Evolutionary conservation across 2,888 invertebrate species (phyloP), one percentile per base, ranked within the genome.

Genomic region (Drosophila rellima): DNA sequence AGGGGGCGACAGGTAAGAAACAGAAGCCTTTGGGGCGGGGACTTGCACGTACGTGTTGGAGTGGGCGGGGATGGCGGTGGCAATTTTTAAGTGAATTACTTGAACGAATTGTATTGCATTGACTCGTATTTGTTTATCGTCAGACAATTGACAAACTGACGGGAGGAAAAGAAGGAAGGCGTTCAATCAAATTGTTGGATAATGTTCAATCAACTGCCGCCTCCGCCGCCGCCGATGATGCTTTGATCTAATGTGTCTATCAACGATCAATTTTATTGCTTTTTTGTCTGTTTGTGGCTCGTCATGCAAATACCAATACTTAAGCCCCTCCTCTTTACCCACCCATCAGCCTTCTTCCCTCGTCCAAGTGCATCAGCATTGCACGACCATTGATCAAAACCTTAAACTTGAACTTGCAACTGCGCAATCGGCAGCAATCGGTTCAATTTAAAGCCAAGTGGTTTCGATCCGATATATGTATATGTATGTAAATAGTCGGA

Each of bases 381-480:
- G 44, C 54, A 62, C 50, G 51, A 57, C n/a, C 57, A 29, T 31
- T 45, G 40, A 59, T 39, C 10, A 39, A 48, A 23, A 60, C 84
- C 87, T 80, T 78, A 62, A 82, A 87, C 83, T 84, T 83, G 84
- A 83, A 82, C 82, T 76, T 55, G 66, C 67, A 54, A 59, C 56
- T 11, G 60, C 18, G n/a, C 33, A 39, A 42, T 17, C 48, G 29
- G 20, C 44, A 44, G 6, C 50, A 15, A 52, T 40, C 64, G 29
- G 50, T 33, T 78, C 47, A 68, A 68, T 64, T 67, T 71, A 50
- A 26, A 45, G 8, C 15, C 62, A 42, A 68, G n/a, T 56, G 40
- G n/a, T 48, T 50, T 39, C 56, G 59, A 42, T 55, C 18, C 40
- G 11, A 50, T 42, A 40, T 0, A 2, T 18, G 6, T 17, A 29